Evolutionary conservation across 2,888 invertebrate species (phyloP), one percentile per base, ranked within the genome.

Genomic region (Caenorhabditis virilis): DNA sequence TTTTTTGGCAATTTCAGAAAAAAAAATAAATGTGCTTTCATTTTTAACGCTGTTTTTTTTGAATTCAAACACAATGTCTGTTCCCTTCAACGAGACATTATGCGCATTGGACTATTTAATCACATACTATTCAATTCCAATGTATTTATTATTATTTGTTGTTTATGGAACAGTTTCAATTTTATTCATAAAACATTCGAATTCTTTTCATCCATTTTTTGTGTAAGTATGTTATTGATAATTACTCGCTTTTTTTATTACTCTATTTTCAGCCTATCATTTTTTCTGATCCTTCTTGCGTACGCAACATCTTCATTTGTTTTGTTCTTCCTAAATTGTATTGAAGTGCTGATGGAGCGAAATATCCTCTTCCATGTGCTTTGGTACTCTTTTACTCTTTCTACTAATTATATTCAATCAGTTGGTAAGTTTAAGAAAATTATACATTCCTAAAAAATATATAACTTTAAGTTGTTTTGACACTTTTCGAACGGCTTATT

Each of bases 351-450:
- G 30, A 46, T 56, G 43, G 52, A 57, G 22, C 30, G 49, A 11
- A 26, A 64, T 15, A 27, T 52, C 33, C 13, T 59, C 13, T 65
- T 59, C 26, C 46, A 55, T 16, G 48, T 55, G 22, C 35, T 65
- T 1, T 54, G 55, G 25, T 50, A 54, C 18, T 54, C 53, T 3
- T 42, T 58, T 3, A 15, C 33, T 0, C 41, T 36, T 47, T 54
- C 63, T 18, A 54, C 58, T 36, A 54, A 64, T 39, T 64, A 65
- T 42, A 65, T 48, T 13, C 58, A 58, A 41, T 59, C 58, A 6
- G 55, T 55, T 33, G 55, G n/a, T n/a, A n/a, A n/a, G 6, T 30
- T 13, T 13, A 30, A 30, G 7, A 30, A n/a, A n/a, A 30, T 6
- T 9, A 30, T 9, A 9, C 13, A 6, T 9, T 30, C 6, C 6